Conservation (phyloP, 2,113 vertebrate genomes). For the Cavia aperea region DNA sequence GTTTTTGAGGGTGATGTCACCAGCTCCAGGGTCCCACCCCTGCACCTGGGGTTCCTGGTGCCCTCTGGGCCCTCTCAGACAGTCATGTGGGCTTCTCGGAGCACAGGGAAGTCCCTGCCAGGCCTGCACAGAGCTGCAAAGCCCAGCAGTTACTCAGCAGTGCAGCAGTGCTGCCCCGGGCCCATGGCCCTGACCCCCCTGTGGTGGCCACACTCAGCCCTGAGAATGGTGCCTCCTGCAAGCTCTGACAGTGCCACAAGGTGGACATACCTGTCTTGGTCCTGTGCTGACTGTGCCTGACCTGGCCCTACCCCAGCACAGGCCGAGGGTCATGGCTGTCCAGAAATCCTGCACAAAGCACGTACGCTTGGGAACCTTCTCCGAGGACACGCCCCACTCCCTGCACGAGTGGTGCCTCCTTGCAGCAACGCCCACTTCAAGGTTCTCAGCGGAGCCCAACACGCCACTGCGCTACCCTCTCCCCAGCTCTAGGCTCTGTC, state of each 20-base stretch:
- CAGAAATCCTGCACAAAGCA: neutral
- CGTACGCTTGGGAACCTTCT: neutral
- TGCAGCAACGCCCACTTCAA: neutral
- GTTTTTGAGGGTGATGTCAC: neutral
- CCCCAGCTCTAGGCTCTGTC: neutral
- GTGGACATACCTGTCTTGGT: neutral
- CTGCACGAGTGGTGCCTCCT: neutral
- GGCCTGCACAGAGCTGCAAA: neutral
- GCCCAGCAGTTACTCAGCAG: neutral
- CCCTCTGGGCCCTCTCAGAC: neutral
- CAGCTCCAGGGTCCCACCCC: neutral
- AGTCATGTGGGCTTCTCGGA: neutral
- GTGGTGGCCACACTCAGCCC: neutral
- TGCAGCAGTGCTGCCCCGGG: neutral
- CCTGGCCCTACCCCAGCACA: neutral
- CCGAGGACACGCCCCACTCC: neutral
- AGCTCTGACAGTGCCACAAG: neutral
- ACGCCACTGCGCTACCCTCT: accelerated
- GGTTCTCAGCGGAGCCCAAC: neutral
- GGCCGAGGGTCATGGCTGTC: neutral
- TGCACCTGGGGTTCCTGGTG: neutral
- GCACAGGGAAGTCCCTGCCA: neutral
- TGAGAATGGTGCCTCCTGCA: neutral
- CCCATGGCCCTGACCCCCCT: neutral
- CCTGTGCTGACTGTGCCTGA: neutral